Evolutionary conservation across 2,888 invertebrate species (phyloP).

Genomic region (Ormyrus pomaceus): DNA sequence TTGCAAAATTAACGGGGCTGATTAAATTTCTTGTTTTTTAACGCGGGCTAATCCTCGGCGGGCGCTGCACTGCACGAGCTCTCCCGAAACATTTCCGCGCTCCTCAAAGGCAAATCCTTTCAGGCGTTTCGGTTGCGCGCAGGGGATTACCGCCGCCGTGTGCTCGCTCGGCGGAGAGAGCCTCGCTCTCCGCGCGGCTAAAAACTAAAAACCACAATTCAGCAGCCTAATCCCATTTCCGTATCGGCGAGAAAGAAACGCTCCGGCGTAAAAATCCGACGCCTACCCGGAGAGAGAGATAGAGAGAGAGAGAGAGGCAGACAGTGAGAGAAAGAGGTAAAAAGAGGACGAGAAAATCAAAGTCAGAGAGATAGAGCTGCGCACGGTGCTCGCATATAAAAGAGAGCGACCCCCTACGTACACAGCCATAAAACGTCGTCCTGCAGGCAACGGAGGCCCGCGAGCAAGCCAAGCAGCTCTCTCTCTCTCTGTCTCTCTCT

Average conservation of each 20-base stretch:
- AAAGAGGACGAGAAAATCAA: conserved; percentile 40
- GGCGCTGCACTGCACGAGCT: too few relatives aligned
- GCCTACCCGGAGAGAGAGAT: not conserved
- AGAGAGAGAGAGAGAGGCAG: not conserved
- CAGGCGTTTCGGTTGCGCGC: not conserved
- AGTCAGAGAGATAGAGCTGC: conserved; percentile 41
- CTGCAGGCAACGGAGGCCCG: not conserved
- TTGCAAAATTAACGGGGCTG: too few relatives aligned
- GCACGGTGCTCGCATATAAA: conserved; percentile 31
- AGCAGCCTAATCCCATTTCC: conserved; percentile 12
- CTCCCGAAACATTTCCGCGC: too few relatives aligned
- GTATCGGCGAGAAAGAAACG: conserved; percentile 14
- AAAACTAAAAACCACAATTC: not conserved
- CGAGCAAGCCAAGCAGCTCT: not conserved
- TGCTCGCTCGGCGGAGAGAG: not conserved
- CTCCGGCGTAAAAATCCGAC: conserved; percentile 46
- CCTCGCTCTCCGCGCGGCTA: too few relatives aligned
- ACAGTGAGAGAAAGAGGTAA: not conserved
- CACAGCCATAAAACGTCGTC: not conserved
- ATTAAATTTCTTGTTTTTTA: too few relatives aligned
- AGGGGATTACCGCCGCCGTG: not conserved
- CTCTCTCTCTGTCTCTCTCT: not conserved
- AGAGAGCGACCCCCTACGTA: not conserved
- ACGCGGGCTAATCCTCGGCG: too few relatives aligned
- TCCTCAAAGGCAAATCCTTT: too few relatives aligned